Evolutionary conservation across 2,888 invertebrate species (phyloP), one percentile per base, ranked within the genome.

Genomic region (Tetranychus piercei): DNA sequence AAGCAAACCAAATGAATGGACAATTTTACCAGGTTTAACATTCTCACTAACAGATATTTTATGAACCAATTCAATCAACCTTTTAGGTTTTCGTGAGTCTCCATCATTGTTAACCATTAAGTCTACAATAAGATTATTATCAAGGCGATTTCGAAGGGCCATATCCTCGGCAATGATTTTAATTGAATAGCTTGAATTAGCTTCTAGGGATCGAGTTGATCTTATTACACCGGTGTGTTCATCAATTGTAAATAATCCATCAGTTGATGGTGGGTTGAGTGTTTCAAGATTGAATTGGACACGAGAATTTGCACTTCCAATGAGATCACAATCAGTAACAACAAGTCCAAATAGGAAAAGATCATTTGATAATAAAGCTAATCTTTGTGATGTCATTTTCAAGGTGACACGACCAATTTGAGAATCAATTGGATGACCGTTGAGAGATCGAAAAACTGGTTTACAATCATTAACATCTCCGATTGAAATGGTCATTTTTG

Each of bases 1-100:
- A 22, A 75, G 18, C 1, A 34, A 15, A 43, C 75, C 73, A 75
- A 76, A 76, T 20, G 66, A 22, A 44, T 76, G 70, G 22, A 76
- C 44, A 15, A 44, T 45, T 65, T 70, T n/a, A 67, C 71, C 71
- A 7, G 75, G 9, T 67, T 64, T 65, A n/a, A 43, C 45, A 15
- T 18, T 18, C 70, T 76, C 76, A 15, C 74, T 75, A 6, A 76
- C 72, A 9, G 69, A 69, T 34, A 69, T 34, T 22, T 20, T 69
- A 23, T 20, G 9, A 20, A 69, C 69, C 23, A 22, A 23, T 34
- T 69, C 22, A 69, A 69, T 20, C 20, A 75, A 45, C 20, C n/a
- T 20, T 71, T 34, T 74, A 45, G 70, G 66, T 69, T 44, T 55
- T 6, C 55, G 55, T 11, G 9, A 71, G 6, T 15, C 67, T 45